Evolutionary conservation across 1,140 invertebrate genomes (phyloP).

Genomic region (Maconellicoccus hirsutus): DNA sequence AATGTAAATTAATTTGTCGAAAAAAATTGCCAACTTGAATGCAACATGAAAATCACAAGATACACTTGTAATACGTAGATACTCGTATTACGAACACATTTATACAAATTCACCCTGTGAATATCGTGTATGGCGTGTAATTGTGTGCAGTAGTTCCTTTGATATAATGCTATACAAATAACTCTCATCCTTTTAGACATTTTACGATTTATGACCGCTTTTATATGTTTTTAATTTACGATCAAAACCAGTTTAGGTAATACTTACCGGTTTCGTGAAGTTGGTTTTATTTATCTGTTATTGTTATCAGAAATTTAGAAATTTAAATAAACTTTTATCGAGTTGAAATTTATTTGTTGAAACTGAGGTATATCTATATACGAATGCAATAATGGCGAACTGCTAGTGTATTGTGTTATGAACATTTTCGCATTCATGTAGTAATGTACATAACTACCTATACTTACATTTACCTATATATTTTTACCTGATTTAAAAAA

Average conservation of each 20-base stretch:
- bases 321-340: constrained; percentile 3
- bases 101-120: too few relatives aligned
- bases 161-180: background rate
- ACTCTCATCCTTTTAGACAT: background rate
- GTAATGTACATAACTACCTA: too few relatives aligned
- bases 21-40: too few relatives aligned
- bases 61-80: too few relatives aligned
- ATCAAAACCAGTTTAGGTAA: background rate
- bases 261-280: background rate
- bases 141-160: too few relatives aligned
- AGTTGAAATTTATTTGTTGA: background rate
- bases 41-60: too few relatives aligned
- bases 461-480: background rate
- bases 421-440: too few relatives aligned
- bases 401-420: too few relatives aligned
- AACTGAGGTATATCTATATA: background rate
- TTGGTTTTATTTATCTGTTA: background rate
- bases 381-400: background rate
- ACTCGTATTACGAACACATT: too few relatives aligned
- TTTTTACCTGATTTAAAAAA: constrained; percentile 1
- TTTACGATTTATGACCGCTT: constrained; percentile 4
- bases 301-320: constrained; percentile 1
- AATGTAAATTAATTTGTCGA: too few relatives aligned
- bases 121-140: too few relatives aligned
- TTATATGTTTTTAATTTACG: constrained; percentile 10